A percentile compares a stretch with the other conserved stretches of the same genome.
phyloP scores from a whole-genome alignment of 1,140 invertebrate genomes.

The Gyrodactylus salaris region DNA sequence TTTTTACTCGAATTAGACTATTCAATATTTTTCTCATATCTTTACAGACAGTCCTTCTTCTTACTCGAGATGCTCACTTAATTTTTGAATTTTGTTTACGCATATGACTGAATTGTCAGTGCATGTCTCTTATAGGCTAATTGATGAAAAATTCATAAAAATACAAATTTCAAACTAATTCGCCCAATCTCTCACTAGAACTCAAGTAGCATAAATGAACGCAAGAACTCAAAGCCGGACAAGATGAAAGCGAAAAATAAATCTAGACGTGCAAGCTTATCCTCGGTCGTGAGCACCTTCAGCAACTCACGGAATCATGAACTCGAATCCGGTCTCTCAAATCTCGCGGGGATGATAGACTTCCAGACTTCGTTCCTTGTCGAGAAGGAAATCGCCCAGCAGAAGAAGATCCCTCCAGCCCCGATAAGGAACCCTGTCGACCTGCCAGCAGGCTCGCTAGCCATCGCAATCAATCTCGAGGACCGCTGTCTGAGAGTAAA shows the following conservation, averaged over 20 bases:
- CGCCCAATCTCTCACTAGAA: too few species aligned
- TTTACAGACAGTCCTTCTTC: too few species aligned
- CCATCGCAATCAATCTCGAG: background rate
- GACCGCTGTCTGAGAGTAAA: background rate
- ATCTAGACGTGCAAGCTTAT: background rate
- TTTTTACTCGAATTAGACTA: too few species aligned
- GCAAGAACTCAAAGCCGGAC: too few species aligned
- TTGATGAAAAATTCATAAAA: too few species aligned
- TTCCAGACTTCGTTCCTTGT: background rate
- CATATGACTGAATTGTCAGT: too few species aligned
- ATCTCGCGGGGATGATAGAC: background rate
- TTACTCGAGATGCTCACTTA: too few species aligned
- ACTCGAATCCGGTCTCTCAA: background rate
- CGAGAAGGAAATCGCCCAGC: background rate
- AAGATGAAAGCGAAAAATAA: background rate
- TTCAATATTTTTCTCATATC: too few species aligned
- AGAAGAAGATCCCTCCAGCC: background rate
- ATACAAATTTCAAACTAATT: too few species aligned
- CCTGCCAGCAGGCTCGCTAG: background rate
- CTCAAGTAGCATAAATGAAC: too few species aligned
- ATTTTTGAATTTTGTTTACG: too few species aligned
- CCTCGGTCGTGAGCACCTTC: background rate
- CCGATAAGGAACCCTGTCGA: background rate
- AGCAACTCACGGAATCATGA: background rate
- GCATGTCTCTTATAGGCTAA: too few species aligned